Base-by-base conservation (phyloP, 2,797 vertebrate genomes). In the Anguilla marmorata region DNA sequence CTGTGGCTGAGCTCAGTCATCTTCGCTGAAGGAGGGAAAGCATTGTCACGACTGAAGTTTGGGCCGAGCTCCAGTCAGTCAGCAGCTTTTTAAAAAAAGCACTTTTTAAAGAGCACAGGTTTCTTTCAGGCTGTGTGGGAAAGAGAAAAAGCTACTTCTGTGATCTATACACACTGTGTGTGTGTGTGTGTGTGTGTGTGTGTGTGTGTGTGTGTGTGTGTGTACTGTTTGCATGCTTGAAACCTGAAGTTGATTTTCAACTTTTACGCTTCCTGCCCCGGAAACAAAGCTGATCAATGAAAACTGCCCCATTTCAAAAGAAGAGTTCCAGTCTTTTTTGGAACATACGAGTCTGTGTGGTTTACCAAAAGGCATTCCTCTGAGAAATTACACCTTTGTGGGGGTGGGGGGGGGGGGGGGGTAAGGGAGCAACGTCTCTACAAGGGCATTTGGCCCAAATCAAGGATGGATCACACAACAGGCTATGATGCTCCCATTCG, bases 11-110 rank as follows among this genome's bases (percentile, higher is more conserved):
- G 37, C 72, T 76, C 33, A 41, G 12, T 76, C 41, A 21, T 24
- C 76, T 79, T 7, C 21, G 76, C 76, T 41, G 76, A 48, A 48
- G 76, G 76, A 80, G 33, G 33, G 76, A 80, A 45, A 80, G 33
- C 41, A 2, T 45, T 48, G 14, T 80, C 41, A 19, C 41, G 41
- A 24, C 76, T 80, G 76, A 80, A 48, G 41, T 24, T 37, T 48
- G 41, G 76, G 76, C 37, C 3, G 41, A 80, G 76, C 33, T 80
- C 37, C 41, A 21, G 41, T 48, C 33, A 21, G 33, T 79, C 74
- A 41, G 37, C 74, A 79, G 74, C 30, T 11, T 74, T 74, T 33
- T 4, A 2, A 12, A 74, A 12, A 76, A 37, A 14, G 72, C 30
- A 14, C 0, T 66, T 74, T 33, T 33, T 33, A 74, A 37, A 58